Base-by-base conservation (phyloP, 1,140 invertebrate genomes). In the Onthophagus taurus region DNA sequence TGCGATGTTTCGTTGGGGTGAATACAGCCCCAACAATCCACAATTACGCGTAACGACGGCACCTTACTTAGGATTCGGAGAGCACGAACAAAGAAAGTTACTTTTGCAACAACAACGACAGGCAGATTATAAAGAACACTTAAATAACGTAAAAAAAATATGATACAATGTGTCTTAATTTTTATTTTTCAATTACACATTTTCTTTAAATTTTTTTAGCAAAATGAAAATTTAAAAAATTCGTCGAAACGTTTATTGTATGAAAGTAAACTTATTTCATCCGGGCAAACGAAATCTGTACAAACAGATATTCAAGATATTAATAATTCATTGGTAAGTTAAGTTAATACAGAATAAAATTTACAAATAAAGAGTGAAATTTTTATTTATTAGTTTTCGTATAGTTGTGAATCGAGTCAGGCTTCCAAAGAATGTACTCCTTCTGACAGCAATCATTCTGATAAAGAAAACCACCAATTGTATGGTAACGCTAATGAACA, bases 21-120 rank as follows among this genome's bases (percentile, higher is more conserved):
- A 76, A 52, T 76, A 68, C 49, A 74, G 71, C 8, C 73, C 72
- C 2, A 74, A 72, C 57, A 72, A 73, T 59, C 70, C 70, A 31
- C 55, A 70, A 45, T 47, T 71, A 14, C 60, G 67, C 14, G 61
- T 61, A 26, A 63, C 67, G 8, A 51, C 71, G 20, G 71, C 73
- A 45, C 70, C 64, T 2, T 61, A 73, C 34, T 54, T 72, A 19
- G 72, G 71, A 0, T 60, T 75, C 5, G 72, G 74, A 2, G 68
- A 74, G 52, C 74, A 75, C 53, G 72, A 74, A 45, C 60, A 72
- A 4, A 54, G 69, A 20, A 47, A 67, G 35, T 67, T 68, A 44
- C 64, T 70, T 5, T 57, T 71, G 20, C 52, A 65, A n/a, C 66
- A 69, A 50, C 59, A 69, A 38, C 57, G 65, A 3, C 69, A 68